Evolutionary conservation across 2,797 vertebrate species (phyloP).

Genomic region (Urocyon cinereoargenteus): DNA sequence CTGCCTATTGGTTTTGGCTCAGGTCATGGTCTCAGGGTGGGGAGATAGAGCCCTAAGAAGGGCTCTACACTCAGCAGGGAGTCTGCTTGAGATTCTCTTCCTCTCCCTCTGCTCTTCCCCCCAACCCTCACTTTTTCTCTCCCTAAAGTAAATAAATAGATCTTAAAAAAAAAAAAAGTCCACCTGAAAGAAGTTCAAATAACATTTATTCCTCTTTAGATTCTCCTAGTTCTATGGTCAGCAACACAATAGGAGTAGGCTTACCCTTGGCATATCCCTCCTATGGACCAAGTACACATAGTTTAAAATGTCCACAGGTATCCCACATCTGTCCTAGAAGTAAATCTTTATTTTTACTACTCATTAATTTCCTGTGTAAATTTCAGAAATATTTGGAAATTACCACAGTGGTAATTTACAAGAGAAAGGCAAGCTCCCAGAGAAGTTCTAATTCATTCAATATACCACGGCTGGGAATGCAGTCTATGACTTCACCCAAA

Average conservation of each 20-base stretch:
- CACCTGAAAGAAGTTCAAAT: neutral
- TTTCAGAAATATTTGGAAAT: neutral
- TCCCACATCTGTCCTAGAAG: neutral
- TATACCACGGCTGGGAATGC: neutral
- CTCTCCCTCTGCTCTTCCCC: neutral
- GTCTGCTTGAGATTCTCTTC: neutral
- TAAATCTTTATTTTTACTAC: neutral
- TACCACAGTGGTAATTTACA: neutral
- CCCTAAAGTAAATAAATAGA: neutral
- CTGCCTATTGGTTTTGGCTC: neutral
- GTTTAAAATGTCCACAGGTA: neutral
- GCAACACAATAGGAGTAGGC: neutral
- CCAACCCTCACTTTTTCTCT: neutral
- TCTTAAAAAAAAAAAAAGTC: neutral
- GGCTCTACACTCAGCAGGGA: neutral
- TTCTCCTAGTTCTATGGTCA: neutral
- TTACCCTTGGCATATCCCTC: neutral
- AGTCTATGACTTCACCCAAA: neutral
- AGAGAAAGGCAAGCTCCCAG: neutral
- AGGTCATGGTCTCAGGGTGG: neutral
- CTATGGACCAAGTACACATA: neutral
- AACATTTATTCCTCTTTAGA: neutral
- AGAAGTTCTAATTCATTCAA: neutral
- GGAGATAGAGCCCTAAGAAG: neutral
- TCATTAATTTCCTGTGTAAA: neutral